phyloP scores from a whole-genome alignment of 2,797 vertebrate genomes.

The Sitta carolinensis region DNA sequence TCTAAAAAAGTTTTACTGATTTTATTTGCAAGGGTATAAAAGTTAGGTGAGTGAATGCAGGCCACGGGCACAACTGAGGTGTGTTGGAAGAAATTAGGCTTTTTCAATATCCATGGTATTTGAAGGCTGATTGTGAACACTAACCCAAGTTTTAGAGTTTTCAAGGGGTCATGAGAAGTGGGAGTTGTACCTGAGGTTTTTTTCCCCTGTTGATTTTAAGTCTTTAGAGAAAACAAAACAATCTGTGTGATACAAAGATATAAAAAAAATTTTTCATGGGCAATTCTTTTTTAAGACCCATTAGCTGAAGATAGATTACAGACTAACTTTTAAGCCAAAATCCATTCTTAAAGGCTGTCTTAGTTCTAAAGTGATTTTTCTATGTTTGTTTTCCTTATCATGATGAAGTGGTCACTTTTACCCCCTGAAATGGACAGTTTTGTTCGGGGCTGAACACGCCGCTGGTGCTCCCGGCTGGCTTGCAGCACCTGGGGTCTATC shows the following conservation, averaged over 20 bases:
- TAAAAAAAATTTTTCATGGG: neutral
- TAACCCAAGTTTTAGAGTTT: neutral
- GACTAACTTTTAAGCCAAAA: neutral
- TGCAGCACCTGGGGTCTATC: neutral
- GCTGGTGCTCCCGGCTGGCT: accelerated
- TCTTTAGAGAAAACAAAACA: neutral
- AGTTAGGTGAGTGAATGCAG: neutral
- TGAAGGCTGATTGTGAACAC: neutral
- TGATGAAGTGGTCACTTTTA: neutral
- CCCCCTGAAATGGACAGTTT: neutral
- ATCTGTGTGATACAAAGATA: neutral
- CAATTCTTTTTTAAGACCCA: neutral
- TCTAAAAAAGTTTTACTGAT: neutral
- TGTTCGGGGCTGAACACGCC: neutral
- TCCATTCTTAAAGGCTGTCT: neutral
- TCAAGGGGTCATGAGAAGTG: neutral
- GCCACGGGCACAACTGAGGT: neutral
- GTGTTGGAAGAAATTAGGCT: neutral
- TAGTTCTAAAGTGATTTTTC: neutral
- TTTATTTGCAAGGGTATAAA: neutral
- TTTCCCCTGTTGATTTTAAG: neutral
- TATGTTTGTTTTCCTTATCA: neutral
- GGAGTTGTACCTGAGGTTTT: neutral
- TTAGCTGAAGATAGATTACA: neutral
- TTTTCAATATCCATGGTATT: neutral